A percentile compares a stretch with the other conserved stretches of the same genome.
phyloP scores from a whole-genome alignment of 2,888 invertebrate genomes.

The Rhingia rostrata region DNA sequence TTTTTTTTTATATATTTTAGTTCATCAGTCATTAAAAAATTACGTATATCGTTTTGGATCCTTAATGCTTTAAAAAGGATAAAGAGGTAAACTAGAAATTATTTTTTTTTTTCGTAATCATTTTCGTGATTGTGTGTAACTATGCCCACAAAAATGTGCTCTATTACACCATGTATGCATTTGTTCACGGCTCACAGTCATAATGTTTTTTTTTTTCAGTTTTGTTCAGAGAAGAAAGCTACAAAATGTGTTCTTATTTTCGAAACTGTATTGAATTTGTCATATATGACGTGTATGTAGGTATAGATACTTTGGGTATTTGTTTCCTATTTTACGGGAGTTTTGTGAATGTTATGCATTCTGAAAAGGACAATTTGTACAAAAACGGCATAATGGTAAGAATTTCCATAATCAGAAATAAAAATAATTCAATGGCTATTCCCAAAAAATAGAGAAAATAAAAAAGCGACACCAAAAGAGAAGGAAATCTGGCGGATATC shows the following conservation, averaged over 20 bases:
- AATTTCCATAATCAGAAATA: conserved; percentile 17
- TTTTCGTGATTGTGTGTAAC: conserved; percentile 44
- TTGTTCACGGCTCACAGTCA: conserved; percentile 70
- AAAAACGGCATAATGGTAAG: conserved; percentile 55
- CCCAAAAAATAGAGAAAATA: conserved; percentile 45
- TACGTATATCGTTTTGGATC: conserved; percentile 78
- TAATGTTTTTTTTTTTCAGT: neutral
- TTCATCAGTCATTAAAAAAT: conserved; percentile 78
- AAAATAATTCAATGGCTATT: conserved; percentile 35
- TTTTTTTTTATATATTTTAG: conserved; percentile 68
- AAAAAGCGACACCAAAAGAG: conserved; percentile 53
- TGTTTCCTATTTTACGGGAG: conserved; percentile 65
- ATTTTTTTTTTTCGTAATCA: conserved; percentile 56
- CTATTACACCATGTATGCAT: conserved; percentile 61
- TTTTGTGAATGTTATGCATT: conserved; percentile 73
- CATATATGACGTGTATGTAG: conserved; percentile 49
- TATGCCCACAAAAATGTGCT: conserved; percentile 48
- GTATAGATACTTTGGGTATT: conserved; percentile 66
- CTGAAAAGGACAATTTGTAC: conserved; percentile 71
- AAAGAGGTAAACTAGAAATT: conserved; percentile 74
- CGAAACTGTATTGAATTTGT: conserved; percentile 52
- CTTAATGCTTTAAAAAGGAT: conserved; percentile 70
- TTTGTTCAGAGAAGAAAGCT: conserved; percentile 39
- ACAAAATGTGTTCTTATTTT: conserved; percentile 42
- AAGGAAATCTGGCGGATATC: conserved; percentile 42